Evolutionary conservation across 2,888 invertebrate genomes (phyloP), one percentile per base, ranked within the genome.

Genomic region (Trichogramma evanescens): DNA sequence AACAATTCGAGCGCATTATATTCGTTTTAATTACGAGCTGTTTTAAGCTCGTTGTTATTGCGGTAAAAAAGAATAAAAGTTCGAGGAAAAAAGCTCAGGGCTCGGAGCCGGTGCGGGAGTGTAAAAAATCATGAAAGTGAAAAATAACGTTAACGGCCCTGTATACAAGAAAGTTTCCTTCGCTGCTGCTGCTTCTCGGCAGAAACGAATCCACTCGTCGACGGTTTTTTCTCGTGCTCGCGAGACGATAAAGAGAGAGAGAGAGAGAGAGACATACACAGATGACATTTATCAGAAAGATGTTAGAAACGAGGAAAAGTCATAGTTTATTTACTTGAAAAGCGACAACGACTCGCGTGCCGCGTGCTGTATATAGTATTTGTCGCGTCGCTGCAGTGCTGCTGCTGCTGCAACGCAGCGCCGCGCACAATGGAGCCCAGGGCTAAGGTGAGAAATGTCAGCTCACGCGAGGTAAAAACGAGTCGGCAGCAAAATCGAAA

Each of bases 371-470:
- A 26, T 26, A 26, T 26, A 26, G 26, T 26, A 26, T 26, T 26
- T 26, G 26, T 26, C 26, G 26, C 26, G 26, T 46, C 45, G 26
- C 4, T 55, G 42, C 39, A 6, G 39, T n/a, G 50, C n/a, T 39
- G 9, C 39, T 39, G 9, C 39, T 39, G 4, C 40, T 39, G 3
- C 9, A 54, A 44, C 26, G 43, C 51, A 48, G 42, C 56, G 50
- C 55, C 51, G 48, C n/a, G 57, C 58, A 61, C 61, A 61, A 61
- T 61, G 61, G 57, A 51, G 48, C 41, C n/a, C 49, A 43, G 45
- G 5, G 10, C 13, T 13, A 56, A 61, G 58, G 61, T 61, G 63
- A 59, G 59, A 61, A 59, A 59, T 52, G 61, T 56, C 53, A 39
- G 46, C 13, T 39, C 6, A 10, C 7, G 40, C 50, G 39, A 52